Evolutionary conservation across 2,888 invertebrate genomes (phyloP).

Genomic region (Drosophila monieri): DNA sequence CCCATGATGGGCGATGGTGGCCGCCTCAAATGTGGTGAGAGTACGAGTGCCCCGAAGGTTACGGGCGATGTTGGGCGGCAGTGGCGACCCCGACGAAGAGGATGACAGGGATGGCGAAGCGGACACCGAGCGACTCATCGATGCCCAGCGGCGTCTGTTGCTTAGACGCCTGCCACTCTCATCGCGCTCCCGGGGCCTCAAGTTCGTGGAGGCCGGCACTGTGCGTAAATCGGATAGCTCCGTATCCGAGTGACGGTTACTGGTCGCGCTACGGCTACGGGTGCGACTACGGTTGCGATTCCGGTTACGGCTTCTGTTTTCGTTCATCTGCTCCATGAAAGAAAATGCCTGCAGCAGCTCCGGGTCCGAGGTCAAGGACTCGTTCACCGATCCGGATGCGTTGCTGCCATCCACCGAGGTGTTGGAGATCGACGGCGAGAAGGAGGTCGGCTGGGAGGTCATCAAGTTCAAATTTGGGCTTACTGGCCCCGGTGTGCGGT

Average conservation of each 20-base stretch:
- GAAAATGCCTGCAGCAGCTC: background rate
- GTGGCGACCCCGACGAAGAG: constrained; percentile 4
- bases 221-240: constrained; percentile 4
- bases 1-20: background rate
- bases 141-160: background rate
- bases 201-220: constrained; percentile 20
- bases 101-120: constrained; percentile 2
- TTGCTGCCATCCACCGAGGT: constrained; percentile 10
- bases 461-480: constrained; percentile 5
- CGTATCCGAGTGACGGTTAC: background rate
- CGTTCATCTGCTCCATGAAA: no score
- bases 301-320: background rate
- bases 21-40: background rate
- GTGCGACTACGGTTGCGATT: background rate
- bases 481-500: background rate
- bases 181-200: background rate
- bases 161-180: background rate
- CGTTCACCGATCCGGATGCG: background rate
- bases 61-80: background rate
- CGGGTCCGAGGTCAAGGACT: background rate
- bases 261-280: background rate
- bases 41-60: background rate
- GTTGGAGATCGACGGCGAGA: constrained; percentile 13
- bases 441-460: background rate
- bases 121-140: constrained; percentile 1